Conservation (phyloP, 2,797 vertebrate genomes). For the Pangasius macronema region DNA sequence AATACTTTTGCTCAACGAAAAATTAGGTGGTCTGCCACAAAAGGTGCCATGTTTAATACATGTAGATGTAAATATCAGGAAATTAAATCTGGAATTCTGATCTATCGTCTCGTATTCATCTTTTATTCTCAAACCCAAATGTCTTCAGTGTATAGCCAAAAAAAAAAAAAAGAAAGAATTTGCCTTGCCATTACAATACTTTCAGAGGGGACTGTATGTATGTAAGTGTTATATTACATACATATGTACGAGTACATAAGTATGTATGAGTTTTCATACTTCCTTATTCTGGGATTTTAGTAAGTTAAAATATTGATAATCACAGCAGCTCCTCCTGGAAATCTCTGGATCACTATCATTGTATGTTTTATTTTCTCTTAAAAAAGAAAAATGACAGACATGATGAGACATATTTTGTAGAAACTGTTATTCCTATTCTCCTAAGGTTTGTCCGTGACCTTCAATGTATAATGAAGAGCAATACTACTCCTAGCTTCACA, state of each 20-base stretch:
- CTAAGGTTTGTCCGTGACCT: constrained; percentile 63
- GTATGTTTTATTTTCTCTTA: not conserved
- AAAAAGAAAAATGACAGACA: not conserved
- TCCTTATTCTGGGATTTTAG: not conserved
- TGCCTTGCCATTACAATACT: not conserved
- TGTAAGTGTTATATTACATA: too few species aligned
- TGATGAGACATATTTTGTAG: constrained; percentile 8
- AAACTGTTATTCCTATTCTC: not conserved
- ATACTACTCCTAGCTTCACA: constrained; percentile 60
- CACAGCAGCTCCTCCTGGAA: not conserved
- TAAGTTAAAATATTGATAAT: not conserved
- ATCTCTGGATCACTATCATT: not conserved
- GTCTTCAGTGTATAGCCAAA: not conserved
- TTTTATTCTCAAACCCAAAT: not conserved
- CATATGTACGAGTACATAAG: too few species aligned
- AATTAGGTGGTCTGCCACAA: not conserved
- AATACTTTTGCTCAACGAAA: not conserved
- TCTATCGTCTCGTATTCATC: not conserved
- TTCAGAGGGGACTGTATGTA: not conserved
- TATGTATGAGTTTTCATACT: not conserved
- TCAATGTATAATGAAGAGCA: constrained; percentile 70
- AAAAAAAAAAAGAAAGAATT: not conserved
- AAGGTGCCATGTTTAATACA: not conserved
- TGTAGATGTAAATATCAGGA: too few species aligned
- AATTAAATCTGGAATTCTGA: not conserved